Evolutionary conservation across 2,888 invertebrate species (phyloP).

Genomic region (Adelphocoris suturalis): DNA sequence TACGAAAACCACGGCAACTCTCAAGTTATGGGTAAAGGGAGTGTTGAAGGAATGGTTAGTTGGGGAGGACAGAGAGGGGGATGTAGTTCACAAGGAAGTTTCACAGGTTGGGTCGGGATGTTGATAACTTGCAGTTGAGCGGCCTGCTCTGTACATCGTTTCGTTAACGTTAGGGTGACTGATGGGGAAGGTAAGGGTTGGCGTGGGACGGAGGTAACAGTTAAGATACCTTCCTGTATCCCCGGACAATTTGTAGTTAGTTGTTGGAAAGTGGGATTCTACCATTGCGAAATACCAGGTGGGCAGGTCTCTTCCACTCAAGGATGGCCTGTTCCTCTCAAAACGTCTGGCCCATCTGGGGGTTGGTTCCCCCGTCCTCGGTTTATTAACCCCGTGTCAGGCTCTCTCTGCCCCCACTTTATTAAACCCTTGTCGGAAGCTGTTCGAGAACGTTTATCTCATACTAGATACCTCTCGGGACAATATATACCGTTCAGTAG

Average conservation of each 20-base stretch:
- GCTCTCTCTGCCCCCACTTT: slow-evolving; percentile 13
- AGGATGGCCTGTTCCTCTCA: not conserved
- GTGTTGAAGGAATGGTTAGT: no score
- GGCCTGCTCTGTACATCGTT: slow-evolving; percentile 2
- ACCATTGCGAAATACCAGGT: not conserved
- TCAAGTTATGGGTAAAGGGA: slow-evolving; percentile 16
- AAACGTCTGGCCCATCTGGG: slow-evolving; percentile 14
- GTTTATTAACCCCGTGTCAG: slow-evolving; percentile 8
- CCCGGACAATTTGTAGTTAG: not conserved
- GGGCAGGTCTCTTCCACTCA: not conserved
- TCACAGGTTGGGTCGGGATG: slow-evolving; percentile 13
- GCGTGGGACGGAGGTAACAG: not conserved
- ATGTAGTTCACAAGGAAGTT: slow-evolving; percentile 7
- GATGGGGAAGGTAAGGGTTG: not conserved
- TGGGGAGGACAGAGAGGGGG: not conserved
- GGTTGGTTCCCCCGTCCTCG: not conserved
- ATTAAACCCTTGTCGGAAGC: slow-evolving; percentile 24
- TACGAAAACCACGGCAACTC: slow-evolving; percentile 46
- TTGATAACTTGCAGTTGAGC: slow-evolving; percentile 22
- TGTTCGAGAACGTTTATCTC: not conserved
- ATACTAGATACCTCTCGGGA: not conserved
- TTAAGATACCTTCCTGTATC: not conserved
- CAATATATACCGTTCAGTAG: no score
- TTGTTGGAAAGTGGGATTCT: not conserved
- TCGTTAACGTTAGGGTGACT: not conserved